A percentile compares a stretch with the other conserved stretches of the same genome.
These are phyloP conservation scores for Cyprinus carpio DNA, from an alignment of 2,113 vertebrate species.

Conservation along the genomic window DNA sequence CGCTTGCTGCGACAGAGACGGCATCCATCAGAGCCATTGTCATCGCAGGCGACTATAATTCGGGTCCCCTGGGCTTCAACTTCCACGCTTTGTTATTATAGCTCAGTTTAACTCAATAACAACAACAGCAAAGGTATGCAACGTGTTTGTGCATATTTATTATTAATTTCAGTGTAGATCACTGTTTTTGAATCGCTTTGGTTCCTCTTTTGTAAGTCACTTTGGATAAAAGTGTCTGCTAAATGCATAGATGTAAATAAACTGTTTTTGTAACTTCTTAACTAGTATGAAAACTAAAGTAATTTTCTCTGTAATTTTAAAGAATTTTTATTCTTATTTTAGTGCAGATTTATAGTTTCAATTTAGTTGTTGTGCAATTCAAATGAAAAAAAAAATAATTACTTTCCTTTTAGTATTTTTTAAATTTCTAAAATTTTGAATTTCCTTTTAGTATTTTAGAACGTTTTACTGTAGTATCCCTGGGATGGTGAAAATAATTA, in stretches of 20 bases:
- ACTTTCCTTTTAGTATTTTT: too few species aligned
- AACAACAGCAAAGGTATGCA: conserved; percentile 14
- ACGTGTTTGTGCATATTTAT: background rate
- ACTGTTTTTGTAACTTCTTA: background rate
- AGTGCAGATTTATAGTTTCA: too few species aligned
- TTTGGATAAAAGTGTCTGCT: too few species aligned
- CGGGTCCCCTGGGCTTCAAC: conserved; percentile 41
- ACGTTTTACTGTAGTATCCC: too few species aligned
- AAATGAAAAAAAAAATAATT: too few species aligned
- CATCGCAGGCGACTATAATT: too few species aligned
- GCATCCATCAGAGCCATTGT: conserved; percentile 35
- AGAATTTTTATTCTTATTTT: background rate
- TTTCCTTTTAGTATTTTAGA: too few species aligned
- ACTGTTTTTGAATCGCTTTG: background rate
- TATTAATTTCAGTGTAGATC: background rate
- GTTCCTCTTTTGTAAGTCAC: too few species aligned
- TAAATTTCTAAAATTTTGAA: too few species aligned
- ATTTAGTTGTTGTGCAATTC: too few species aligned
- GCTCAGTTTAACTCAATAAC: conserved; percentile 29
- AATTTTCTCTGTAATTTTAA: too few species aligned
- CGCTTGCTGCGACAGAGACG: conserved; percentile 82
- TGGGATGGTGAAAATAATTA: too few species aligned
- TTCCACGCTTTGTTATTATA: conserved; percentile 54
- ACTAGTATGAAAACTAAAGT: background rate
- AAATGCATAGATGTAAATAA: background rate